A percentile compares a stretch with the other conserved stretches of the same genome.
Conservation (phyloP, 2,113 vertebrate genomes). For the Tricholaema leucomelas region DNA sequence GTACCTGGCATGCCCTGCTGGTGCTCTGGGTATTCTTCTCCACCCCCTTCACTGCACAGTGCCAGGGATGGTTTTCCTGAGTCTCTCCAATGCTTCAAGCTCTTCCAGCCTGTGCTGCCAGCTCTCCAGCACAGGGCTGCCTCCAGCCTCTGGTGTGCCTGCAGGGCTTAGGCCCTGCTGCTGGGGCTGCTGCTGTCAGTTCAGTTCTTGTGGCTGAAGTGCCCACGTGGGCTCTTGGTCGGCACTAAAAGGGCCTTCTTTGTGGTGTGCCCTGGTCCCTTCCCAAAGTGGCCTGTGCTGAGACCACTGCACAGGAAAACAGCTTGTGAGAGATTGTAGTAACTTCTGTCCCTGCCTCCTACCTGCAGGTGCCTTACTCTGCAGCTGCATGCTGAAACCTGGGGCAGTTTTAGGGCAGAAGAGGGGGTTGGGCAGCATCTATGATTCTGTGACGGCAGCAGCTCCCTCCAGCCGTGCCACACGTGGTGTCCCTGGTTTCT, state of each 20-base stretch:
- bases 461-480: neutral
- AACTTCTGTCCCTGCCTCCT: neutral
- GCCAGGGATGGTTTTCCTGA: constrained; percentile 61
- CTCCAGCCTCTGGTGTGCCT: neutral
- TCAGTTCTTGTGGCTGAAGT: neutral
- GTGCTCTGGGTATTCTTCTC: neutral
- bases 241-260: neutral
- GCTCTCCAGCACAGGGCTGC: neutral
- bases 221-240: neutral
- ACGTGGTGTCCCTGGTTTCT: neutral
- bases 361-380: neutral
- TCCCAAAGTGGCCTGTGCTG: neutral
- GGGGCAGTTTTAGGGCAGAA: neutral
- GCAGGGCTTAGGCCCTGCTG: neutral
- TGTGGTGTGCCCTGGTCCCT: neutral
- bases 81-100: constrained; percentile 48
- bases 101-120: constrained; percentile 11
- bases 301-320: neutral
- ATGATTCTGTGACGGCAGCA: neutral
- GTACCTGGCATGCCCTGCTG: neutral
- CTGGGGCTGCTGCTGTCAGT: neutral
- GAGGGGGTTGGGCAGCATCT: too few species aligned
- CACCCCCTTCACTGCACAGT: constrained; percentile 51
- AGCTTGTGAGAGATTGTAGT: neutral
- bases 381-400: neutral